Base-by-base conservation (phyloP, 2,888 invertebrate genomes). In the Heliconius ismenius region DNA sequence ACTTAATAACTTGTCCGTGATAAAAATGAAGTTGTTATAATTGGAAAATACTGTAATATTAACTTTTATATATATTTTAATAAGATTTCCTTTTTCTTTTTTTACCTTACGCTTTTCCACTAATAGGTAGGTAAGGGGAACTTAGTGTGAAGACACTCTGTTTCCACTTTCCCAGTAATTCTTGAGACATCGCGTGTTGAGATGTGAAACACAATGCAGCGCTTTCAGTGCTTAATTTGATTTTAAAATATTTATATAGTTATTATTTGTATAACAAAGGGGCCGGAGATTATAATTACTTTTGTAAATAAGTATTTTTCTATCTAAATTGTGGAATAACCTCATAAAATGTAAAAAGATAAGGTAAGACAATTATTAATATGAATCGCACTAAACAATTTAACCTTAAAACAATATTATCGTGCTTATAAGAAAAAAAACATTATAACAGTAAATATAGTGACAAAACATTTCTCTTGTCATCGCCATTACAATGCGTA, bases 401-500 rank as follows among this genome's bases (percentile, higher is more conserved):
- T 58, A 13, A 13, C 24, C 0, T 1, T 39, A 39, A 39, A 67
- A 39, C 7, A 36, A 32, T 3, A 64, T 67, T 67, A 39, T 67
- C 24, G 1, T n/a, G 1, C 11, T 39, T 39, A 24, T 39, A 67
- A 15, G 13, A 39, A 65, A 13, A 36, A 58, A 58, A 1, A 49
- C n/a, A 10, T 43, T 28, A 6, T 2, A 32, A 28, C n/a, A 0
- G 4, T 70, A 70, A 28, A 70, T 58, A 58, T 36, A 70, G 32
- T 11, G 32, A 21, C 28, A 32, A 32, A 13, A 58, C n/a, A 13
- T 24, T 58, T 36, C 13, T 58, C 70, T 70, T 70, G 9, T 70
- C 58, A 70, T 70, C 70, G 32, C 24, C 58, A 58, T 73, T 62
- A 39, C 60, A 73, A 62, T 60, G 39, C 60, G 26, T 36, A 21